Conservation (phyloP, 2,888 invertebrate genomes). For the Apomyelois bistriatella region DNA sequence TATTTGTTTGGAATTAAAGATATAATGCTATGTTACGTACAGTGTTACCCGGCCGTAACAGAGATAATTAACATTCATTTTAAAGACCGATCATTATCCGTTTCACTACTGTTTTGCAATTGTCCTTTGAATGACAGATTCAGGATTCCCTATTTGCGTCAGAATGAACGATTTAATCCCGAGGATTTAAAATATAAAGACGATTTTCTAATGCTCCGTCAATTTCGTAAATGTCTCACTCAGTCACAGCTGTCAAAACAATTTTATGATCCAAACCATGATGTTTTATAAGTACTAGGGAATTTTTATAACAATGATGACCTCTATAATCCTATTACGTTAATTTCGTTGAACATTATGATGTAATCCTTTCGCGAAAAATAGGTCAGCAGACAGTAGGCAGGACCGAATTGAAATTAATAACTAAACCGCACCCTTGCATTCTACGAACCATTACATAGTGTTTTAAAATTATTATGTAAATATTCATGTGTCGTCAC, state of each 20-base stretch:
- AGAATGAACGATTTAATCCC: no score
- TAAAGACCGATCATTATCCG: no score
- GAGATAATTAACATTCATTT: no score
- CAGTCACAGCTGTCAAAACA: not conserved
- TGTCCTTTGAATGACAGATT: no score
- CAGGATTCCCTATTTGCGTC: no score
- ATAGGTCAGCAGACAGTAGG: constrained; percentile 25
- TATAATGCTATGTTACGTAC: no score
- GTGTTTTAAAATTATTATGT: not conserved
- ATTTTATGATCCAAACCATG: not conserved
- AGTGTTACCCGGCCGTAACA: no score
- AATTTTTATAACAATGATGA: not conserved
- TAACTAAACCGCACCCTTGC: constrained; percentile 20
- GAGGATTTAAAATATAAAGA: not conserved
- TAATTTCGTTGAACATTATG: constrained; percentile 11
- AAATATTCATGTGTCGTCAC: not conserved
- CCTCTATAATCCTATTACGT: not conserved
- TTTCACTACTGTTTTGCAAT: no score
- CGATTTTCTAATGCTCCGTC: not conserved
- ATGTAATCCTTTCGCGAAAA: constrained; percentile 20
- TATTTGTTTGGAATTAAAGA: no score
- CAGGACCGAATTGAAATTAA: constrained; percentile 15
- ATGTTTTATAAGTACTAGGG: not conserved
- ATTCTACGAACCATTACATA: constrained; percentile 16
- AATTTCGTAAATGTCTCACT: not conserved